Evolutionary conservation across 2,113 vertebrate species (phyloP), one percentile per base, ranked within the genome.

Genomic region (Leucopsar rothschildi): DNA sequence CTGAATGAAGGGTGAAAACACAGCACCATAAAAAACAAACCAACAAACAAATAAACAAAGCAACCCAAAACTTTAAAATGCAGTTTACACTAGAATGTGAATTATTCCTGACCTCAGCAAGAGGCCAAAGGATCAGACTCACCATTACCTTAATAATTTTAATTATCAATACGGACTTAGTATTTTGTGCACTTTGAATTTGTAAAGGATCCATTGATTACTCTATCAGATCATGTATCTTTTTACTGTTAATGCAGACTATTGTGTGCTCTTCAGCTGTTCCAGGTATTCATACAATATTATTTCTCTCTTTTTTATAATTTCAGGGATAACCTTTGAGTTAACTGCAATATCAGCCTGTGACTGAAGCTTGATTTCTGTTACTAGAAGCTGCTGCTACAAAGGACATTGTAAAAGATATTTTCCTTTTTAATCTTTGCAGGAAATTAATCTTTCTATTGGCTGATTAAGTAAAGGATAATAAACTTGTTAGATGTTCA

Each of bases 231-330:
- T n/a, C 0, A 0, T 3, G 2, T 39, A 29, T 9, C 7, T 12
- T 33, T 45, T 55, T 63, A 5, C 9, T 25, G 6, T 37, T 39
- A 57, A 42, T 27, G 16, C 5, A 27, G 5, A 7, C 5, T 10
- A 59, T 49, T 28, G 28, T 25, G 10, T 25, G 35, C 6, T 50
- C 4, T n/a, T 82, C 45, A 42, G 21, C 15, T 53, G 1, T 50
- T 27, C 23, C 6, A 12, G 0, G 1, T 39, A 37, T 52, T 71
- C 50, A 49, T 11, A 31, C 3, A 21, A 28, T 0, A 2, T 12
- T 22, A 50, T 57, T 49, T 20, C 23, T 79, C 39, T 70, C 7
- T 39, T 80, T 53, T 37, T 66, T 29, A 57, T 73, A 17, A 49
- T 81, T 91, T 45, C 9, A 49, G 21, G 7, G 28, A 82, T 44